Evolutionary conservation across 2,797 vertebrate species (phyloP).

Genomic region (Brachyalestes nurse): DNA sequence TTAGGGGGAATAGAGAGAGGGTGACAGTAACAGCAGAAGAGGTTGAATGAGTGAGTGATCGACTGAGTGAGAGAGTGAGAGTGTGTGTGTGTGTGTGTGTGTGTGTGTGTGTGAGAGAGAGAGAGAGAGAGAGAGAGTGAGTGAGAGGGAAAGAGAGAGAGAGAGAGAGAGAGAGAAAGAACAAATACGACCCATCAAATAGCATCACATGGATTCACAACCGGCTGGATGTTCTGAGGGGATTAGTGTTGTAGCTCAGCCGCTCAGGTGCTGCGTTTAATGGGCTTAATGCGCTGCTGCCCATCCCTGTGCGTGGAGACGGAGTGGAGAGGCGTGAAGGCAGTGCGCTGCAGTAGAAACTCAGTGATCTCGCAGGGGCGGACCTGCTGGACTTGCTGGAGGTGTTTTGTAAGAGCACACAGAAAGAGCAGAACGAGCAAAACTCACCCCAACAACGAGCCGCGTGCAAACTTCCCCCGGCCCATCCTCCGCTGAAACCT

Average conservation of each 20-base stretch:
- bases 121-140: conserved; percentile 1
- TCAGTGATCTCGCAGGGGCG: neutral
- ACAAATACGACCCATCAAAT: neutral
- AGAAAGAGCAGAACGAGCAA: neutral
- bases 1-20: neutral
- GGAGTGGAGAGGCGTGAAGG: conserved; percentile 26
- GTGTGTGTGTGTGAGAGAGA: neutral
- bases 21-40: neutral
- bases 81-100: neutral
- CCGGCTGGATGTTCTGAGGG: conserved; percentile 31
- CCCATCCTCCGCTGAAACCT: conserved; percentile 61
- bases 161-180: neutral
- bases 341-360: conserved; percentile 5
- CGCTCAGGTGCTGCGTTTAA: conserved; percentile 34
- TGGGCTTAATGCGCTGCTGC: conserved; percentile 19
- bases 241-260: conserved; percentile 33
- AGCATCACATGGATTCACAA: conserved; percentile 35
- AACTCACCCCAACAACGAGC: conserved; percentile 76
- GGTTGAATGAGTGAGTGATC: neutral
- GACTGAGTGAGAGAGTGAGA: conserved; percentile 1
- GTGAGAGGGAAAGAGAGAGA: neutral
- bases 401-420: neutral
- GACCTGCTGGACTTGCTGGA: no score
- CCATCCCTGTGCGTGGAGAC: conserved; percentile 32
- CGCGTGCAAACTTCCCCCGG: conserved; percentile 71